phyloP scores from a whole-genome alignment of 1,140 invertebrate genomes.

The Drosophila dunni region DNA sequence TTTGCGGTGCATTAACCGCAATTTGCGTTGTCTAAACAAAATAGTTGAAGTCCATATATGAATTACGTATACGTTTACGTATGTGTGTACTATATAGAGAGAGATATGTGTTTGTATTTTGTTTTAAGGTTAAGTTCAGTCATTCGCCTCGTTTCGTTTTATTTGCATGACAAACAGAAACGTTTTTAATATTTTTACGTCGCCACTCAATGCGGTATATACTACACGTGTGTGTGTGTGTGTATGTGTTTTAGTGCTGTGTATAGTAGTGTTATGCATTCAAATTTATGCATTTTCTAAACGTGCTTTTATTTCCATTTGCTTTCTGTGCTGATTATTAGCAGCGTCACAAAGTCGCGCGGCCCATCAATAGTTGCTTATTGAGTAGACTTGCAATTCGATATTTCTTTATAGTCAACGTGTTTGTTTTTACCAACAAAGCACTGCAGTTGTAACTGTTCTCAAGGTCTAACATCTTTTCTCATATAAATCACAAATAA shows the following conservation, averaged over 20 bases:
- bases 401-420: conserved; percentile 10
- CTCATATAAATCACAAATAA: background rate
- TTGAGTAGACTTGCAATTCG: conserved; percentile 29
- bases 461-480: conserved; percentile 3
- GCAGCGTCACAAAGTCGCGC: background rate
- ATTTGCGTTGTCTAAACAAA: conserved; percentile 46
- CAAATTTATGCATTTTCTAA: conserved; percentile 62
- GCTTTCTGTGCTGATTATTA: conserved; percentile 39
- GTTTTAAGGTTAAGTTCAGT: conserved; percentile 70
- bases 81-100: conserved; percentile 18
- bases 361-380: conserved; percentile 34
- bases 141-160: conserved; percentile 65
- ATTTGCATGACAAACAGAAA: conserved; percentile 64
- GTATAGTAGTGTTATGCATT: conserved; percentile 47
- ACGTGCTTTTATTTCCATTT: conserved; percentile 60
- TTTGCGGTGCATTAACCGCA: conserved; percentile 60
- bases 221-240: conserved; percentile 1
- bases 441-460: conserved; percentile 33
- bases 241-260: background rate
- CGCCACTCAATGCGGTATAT: conserved; percentile 4
- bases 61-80: conserved; percentile 23
- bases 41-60: conserved; percentile 50
- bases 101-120: conserved; percentile 25
- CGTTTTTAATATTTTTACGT: conserved; percentile 48
- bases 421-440: conserved; percentile 41